Conservation (phyloP, 2,888 invertebrate genomes). For the Gymnoscelis rufifasciata region DNA sequence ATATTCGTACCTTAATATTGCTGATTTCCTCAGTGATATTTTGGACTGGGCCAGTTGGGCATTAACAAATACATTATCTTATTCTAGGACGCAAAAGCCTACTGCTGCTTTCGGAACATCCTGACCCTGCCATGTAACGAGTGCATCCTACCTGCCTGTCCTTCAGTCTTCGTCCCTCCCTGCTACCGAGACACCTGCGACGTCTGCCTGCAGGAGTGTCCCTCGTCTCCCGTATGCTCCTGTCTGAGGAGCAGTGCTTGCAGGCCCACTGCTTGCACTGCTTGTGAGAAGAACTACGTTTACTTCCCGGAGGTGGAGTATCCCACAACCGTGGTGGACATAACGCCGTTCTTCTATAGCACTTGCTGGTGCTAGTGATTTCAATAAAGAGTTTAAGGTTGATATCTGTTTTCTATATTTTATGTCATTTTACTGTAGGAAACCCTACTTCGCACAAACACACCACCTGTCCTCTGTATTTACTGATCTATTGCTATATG, state of each 20-base stretch:
- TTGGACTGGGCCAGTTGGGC: too few species aligned
- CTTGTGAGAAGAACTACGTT: conserved; percentile 28
- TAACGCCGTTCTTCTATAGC: conserved; percentile 42
- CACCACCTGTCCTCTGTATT: too few species aligned
- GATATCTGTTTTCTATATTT: too few species aligned
- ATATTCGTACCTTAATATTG: too few species aligned
- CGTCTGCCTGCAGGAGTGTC: conserved; percentile 19
- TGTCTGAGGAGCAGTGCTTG: conserved; percentile 31
- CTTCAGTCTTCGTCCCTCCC: conserved; percentile 7
- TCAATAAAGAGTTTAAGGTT: too few species aligned
- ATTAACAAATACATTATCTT: too few species aligned
- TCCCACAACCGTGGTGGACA: conserved; percentile 40
- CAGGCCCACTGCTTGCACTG: conserved; percentile 27
- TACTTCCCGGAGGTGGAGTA: conserved; percentile 60
- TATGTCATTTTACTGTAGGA: too few species aligned
- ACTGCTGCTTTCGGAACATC: conserved; percentile 39
- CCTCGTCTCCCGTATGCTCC: conserved; percentile 23
- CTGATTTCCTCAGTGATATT: too few species aligned
- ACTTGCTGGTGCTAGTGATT: conserved; percentile 28
- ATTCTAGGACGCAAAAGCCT: conserved; percentile 35
- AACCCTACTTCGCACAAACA: too few species aligned
- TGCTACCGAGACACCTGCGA: conserved; percentile 26
- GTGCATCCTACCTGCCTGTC: too few species aligned
- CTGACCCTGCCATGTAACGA: conserved; percentile 26
- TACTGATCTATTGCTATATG: too few species aligned